phyloP scores from a whole-genome alignment of 2,888 invertebrate genomes.

The Drosophila kanekoi region DNA sequence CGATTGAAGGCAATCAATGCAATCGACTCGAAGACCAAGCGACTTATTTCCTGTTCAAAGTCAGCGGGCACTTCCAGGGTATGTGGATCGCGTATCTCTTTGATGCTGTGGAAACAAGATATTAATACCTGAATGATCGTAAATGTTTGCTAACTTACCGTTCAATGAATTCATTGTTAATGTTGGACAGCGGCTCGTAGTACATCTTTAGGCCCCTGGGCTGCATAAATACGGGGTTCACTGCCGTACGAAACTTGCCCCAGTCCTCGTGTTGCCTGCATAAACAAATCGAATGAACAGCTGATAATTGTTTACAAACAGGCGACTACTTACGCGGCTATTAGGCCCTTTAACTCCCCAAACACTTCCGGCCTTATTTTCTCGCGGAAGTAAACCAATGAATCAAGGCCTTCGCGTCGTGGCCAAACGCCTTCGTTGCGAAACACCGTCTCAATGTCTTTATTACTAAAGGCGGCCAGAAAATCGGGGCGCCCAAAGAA shows the following conservation, averaged over 20 bases:
- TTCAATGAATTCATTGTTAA: constrained; percentile 84
- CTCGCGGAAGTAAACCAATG: constrained; percentile 78
- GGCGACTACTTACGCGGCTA: constrained; percentile 42
- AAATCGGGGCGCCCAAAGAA: constrained; percentile 75
- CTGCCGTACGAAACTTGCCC: constrained; percentile 84
- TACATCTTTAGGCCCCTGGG: constrained; percentile 87
- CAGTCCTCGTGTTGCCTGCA: constrained; percentile 88
- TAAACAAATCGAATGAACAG: not conserved
- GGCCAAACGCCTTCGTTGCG: constrained; percentile 86
- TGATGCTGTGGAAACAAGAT: constrained; percentile 71
- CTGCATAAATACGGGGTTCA: constrained; percentile 88
- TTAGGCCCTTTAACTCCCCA: constrained; percentile 44
- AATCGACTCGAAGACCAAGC: constrained; percentile 87
- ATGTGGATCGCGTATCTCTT: constrained; percentile 59
- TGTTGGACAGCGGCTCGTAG: constrained; percentile 83
- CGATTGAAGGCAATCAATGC: constrained; percentile 84
- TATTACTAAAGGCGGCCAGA: constrained; percentile 85
- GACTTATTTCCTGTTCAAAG: constrained; percentile 86
- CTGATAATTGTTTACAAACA: accelerated
- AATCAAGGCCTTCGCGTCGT: constrained; percentile 81
- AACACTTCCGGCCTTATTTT: constrained; percentile 57
- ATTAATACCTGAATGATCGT: not conserved
- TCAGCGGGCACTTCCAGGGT: constrained; percentile 84
- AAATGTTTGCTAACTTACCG: constrained; percentile 39
- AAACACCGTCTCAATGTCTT: constrained; percentile 85